A percentile compares a stretch with the other conserved stretches of the same genome.
Evolutionary conservation across 1,140 invertebrate genomes (phyloP).

Genomic region (Cotesia glomerata): DNA sequence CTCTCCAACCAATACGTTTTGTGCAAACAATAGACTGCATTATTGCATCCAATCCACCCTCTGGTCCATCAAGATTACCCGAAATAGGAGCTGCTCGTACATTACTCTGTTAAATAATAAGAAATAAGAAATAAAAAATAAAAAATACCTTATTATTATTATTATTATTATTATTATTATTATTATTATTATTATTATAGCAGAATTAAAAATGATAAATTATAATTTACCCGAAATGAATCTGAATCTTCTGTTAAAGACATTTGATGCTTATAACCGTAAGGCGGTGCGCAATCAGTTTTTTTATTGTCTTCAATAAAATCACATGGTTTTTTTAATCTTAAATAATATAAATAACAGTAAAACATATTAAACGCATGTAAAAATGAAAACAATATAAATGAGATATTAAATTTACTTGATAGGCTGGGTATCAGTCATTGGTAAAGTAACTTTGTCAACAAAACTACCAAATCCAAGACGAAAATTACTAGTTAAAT

Average conservation of each 20-base stretch:
- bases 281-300: conserved; percentile 68
- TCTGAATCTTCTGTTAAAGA: conserved; percentile 67
- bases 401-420: conserved; percentile 53
- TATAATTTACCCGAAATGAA: conserved; percentile 62
- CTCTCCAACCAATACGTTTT: conserved; percentile 70
- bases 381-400: not conserved
- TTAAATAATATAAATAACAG: conserved; percentile 38
- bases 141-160: no score
- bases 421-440: conserved; percentile 68
- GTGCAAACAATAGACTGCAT: conserved; percentile 76
- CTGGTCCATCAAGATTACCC: conserved; percentile 74
- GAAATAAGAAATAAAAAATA: not conserved
- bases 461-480: conserved; percentile 90
- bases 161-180: no score
- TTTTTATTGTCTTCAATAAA: conserved; percentile 37
- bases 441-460: conserved; percentile 86
- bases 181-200: no score
- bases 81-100: conserved; percentile 67
- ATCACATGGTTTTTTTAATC: conserved; percentile 67
- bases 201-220: conserved; percentile 31
- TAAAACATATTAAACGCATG: conserved; percentile 4
- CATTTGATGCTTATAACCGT: conserved; percentile 75
- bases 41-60: conserved; percentile 81
- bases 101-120: conserved; percentile 43
- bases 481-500: conserved; percentile 82